Evolutionary conservation across 2,797 vertebrate genomes (phyloP), one percentile per base, ranked within the genome.

Genomic region (Cygnus olor): DNA sequence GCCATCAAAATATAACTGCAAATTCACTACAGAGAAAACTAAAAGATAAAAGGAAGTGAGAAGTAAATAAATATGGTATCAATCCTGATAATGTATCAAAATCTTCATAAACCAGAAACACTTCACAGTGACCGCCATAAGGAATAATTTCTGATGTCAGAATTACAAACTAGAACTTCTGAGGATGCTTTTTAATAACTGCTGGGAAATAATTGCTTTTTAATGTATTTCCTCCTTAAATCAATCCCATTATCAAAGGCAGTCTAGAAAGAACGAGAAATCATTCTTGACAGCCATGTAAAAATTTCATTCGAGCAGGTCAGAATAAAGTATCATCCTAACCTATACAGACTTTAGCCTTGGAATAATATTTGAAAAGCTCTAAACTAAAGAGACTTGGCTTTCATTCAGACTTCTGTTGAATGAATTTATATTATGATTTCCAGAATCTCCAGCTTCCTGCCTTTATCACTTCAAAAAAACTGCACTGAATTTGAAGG

Each of bases 361-460:
- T 70, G 73, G 76, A 66, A 89, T 56, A 95, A 71, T 69, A 86
- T 93, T 85, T 85, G 76, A 65, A 94, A 96, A 95, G 65, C 49
- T 89, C 25, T 70, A 89, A 90, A 38, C 44, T 69, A 54, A 73
- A 80, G 77, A 93, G 28, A 34, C 36, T 44, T 87, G 68, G 19
- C 15, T 88, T 87, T 82, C n/a, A 60, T 38, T 76, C 63, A 49
- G 38, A 84, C 8, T 90, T 89, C 65, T 73, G 25, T 25, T 78
- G 71, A 82, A 90, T 47, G 8, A 81, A 34, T 93, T 71, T 45
- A 53, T 49, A 64, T 25, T n/a, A 76, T 15, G 72, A 89, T 36
- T 34, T 86, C 25, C 51, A 44, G 53, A 74, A 20, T 80, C 53
- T 85, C 38, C 4, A 3, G 56, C 44, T 86, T 65, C 44, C 49